Percentiles rank a stretch among this genome's conserved stretches.
These are phyloP conservation scores for Tetragonula clypearis DNA, from an alignment of 1,140 invertebrate genomes.

Conservation along the genomic window DNA sequence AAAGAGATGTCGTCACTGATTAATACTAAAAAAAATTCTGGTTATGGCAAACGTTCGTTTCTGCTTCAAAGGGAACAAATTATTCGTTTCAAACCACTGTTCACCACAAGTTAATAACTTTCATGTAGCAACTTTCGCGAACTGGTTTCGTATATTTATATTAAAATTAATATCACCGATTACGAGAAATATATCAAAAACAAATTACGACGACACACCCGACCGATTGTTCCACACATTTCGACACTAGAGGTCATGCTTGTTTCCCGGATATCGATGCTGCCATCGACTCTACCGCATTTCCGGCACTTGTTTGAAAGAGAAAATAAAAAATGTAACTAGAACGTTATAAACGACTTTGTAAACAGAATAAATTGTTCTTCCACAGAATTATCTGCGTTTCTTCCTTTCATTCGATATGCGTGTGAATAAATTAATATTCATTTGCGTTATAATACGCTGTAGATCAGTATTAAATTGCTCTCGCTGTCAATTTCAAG, in stretches of 20 bases:
- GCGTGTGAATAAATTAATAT: not conserved
- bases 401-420: not conserved
- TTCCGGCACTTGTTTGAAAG: conserved; percentile 14
- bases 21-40: not conserved
- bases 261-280: not conserved
- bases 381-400: not conserved
- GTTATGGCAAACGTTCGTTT: conserved; percentile 13
- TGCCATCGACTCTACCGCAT: not conserved
- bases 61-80: too few species aligned
- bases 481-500: too few species aligned
- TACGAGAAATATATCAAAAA: not conserved
- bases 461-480: not conserved
- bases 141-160: accelerated
- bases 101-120: not conserved
- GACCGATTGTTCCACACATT: not conserved
- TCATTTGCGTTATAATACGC: not conserved
- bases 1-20: not conserved
- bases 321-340: not conserved
- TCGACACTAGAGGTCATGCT: conserved; percentile 18
- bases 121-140: too few species aligned
- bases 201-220: not conserved
- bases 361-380: not conserved
- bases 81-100: not conserved
- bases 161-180: not conserved
- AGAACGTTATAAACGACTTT: not conserved